Conservation (phyloP, 1,140 invertebrate genomes). For the Caenorhabditis briggsae region DNA sequence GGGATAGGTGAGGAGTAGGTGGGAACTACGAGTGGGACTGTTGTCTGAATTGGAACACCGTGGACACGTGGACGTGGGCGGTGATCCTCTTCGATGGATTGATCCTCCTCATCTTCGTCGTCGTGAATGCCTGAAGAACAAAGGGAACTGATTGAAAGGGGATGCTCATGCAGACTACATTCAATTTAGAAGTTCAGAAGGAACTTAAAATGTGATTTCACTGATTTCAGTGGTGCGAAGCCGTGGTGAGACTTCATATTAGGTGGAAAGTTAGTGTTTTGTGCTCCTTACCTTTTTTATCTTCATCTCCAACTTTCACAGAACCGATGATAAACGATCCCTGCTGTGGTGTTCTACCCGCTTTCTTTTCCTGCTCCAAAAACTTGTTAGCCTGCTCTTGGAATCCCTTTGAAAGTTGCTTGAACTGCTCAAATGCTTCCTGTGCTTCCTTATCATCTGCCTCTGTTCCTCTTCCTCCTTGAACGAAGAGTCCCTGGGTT, state of each 20-base stretch:
- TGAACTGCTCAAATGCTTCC: slow-evolving; percentile 57
- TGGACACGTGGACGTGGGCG: background rate
- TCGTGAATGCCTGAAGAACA: slow-evolving; percentile 37
- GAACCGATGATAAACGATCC: slow-evolving; percentile 33
- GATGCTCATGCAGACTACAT: slow-evolving; percentile 35
- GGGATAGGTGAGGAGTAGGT: slow-evolving; percentile 48
- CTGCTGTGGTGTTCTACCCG: background rate
- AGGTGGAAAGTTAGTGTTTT: background rate
- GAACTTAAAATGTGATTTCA: background rate
- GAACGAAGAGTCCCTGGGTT: slow-evolving; percentile 2
- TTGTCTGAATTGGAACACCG: slow-evolving; percentile 47
- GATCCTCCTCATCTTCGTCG: slow-evolving; percentile 14
- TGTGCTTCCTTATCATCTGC: background rate
- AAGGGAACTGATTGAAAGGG: slow-evolving; percentile 16
- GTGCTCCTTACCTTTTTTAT: slow-evolving; percentile 13
- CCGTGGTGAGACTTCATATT: too few species aligned
- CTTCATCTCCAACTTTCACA: background rate
- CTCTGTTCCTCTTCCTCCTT: background rate
- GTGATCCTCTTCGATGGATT: slow-evolving; percentile 9
- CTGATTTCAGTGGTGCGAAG: too few species aligned
- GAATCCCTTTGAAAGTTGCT: slow-evolving; percentile 30
- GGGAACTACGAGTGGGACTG: slow-evolving; percentile 36
- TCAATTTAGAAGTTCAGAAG: background rate
- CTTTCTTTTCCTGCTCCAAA: slow-evolving; percentile 56
- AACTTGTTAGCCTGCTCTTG: slow-evolving; percentile 40